Evolutionary conservation across 2,888 invertebrate species (phyloP).

Genomic region (Pachliopta kotzebuea): DNA sequence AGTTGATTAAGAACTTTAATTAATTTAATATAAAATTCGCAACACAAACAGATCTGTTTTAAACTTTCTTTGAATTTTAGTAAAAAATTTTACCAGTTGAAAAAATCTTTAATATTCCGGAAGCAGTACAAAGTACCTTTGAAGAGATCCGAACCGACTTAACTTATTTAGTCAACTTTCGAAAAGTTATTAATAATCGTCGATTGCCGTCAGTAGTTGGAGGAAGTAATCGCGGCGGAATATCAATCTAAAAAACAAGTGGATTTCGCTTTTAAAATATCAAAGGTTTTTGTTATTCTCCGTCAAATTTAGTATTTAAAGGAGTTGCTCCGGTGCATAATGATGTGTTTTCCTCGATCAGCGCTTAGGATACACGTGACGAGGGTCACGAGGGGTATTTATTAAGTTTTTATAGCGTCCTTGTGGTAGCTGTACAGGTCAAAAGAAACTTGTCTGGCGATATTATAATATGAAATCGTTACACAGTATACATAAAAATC

Average conservation of each 20-base stretch:
- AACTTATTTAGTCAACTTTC: neutral
- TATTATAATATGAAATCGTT: constrained; percentile 17
- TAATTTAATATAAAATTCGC: neutral
- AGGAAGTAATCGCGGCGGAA: neutral
- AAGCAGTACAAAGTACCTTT: neutral
- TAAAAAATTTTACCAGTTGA: neutral
- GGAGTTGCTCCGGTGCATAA: neutral
- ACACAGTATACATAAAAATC: neutral
- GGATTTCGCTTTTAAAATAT: neutral
- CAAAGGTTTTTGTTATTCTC: neutral
- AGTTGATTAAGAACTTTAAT: too few relatives aligned
- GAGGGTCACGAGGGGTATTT: constrained; percentile 16
- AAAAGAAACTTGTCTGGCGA: constrained; percentile 3
- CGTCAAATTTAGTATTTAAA: neutral
- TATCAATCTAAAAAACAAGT: neutral
- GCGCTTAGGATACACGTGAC: constrained; percentile 19
- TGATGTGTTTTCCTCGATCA: neutral
- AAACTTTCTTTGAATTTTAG: neutral
- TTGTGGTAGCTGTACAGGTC: constrained; percentile 4
- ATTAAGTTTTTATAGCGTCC: constrained; percentile 22
- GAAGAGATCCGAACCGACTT: neutral
- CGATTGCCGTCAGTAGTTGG: neutral
- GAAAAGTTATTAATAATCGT: neutral
- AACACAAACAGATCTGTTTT: neutral
- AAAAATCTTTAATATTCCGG: neutral